Base-by-base conservation (phyloP, 30 jellyfish, hydroid and myxozoan genomes). In the Sanderia malayensis region DNA sequence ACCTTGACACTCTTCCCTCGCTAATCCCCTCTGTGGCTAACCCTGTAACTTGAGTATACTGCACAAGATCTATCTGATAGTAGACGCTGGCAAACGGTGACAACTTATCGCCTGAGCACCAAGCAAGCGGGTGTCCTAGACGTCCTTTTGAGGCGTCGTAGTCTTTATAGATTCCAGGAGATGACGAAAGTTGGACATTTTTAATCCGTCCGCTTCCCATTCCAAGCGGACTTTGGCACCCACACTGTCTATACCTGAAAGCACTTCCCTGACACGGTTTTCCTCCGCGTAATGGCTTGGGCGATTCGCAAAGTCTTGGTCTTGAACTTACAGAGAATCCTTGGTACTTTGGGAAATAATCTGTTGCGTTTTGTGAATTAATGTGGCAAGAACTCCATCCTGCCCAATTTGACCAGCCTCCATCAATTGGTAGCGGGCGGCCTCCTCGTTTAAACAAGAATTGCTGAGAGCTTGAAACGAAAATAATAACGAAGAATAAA, bases 351-450 rank as follows among this genome's bases (percentile, higher is more conserved):
- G 70, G 62, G 34, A 37, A 83, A 44, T 17, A 83, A 44, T 61
- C 75, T 0, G 82, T 46, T 49, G 33, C 61, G 83, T 71, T 83
- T 26, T 26, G 74, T 4, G 80, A 32, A 53, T 83, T 83, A 10
- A 22, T 18, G 24, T 61, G 59, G 23, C 95, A 83, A 0, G 73
- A 19, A 13, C 71, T 72, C 95, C 95, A 83, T 27, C 80, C 72
- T 47, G 57, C 53, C 95, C 95, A 83, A 4, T 25, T 26, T 18
- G 95, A 61, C 95, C 95, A 83, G 24, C 95, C 95, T 62, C 95
- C 95, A 63, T 83, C 95, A 20, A 83, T 63, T 1, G 87, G 66
- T 49, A 71, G 46, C 8, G 95, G 95, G n/a, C 85, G 79, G 32
- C 65, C 34, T 32, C 87, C 61, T 41, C 87, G 77, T 34, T 83